phyloP scores from a whole-genome alignment of 2,113 vertebrate species.

The Xiphias gladius region DNA sequence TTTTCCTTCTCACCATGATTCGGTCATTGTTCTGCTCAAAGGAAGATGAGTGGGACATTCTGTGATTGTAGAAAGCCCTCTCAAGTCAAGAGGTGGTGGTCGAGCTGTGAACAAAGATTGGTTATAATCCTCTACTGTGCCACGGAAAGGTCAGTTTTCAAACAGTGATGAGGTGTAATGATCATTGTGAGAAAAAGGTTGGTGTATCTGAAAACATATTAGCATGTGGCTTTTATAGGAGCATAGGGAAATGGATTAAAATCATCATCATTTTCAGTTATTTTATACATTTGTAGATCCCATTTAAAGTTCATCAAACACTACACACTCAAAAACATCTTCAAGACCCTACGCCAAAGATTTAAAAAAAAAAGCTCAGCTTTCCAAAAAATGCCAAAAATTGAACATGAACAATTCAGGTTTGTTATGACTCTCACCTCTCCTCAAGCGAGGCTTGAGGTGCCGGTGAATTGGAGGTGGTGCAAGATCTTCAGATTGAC shows the following conservation, averaged over 20 bases:
- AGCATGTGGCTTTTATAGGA: background rate
- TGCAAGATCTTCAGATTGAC: constrained; percentile 85
- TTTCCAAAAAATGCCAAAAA: background rate
- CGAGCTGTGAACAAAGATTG: constrained; percentile 82
- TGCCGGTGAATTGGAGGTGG: constrained; percentile 95
- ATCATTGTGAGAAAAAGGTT: background rate
- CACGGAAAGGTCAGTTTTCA: background rate
- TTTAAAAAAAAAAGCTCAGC: constrained; percentile 6
- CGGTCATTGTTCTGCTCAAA: constrained; percentile 88
- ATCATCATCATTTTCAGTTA: background rate
- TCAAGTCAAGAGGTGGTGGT: constrained; percentile 93
- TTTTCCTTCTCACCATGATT: constrained; percentile 88
- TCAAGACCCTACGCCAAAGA: background rate
- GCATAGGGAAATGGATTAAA: background rate
- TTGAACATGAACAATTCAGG: background rate
- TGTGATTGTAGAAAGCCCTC: constrained; percentile 92
- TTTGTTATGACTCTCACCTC: constrained; percentile 83
- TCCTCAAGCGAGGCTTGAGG: constrained; percentile 92
- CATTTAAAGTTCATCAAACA: background rate
- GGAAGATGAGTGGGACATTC: constrained; percentile 86
- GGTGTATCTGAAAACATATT: constrained; percentile 3
- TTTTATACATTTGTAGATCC: background rate
- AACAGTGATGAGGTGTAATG: background rate
- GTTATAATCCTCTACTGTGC: background rate
- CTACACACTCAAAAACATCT: background rate